A percentile compares a stretch with the other conserved stretches of the same genome.
phyloP scores from a whole-genome alignment of 2,113 vertebrate genomes.

The Atrichornis clamosus region DNA sequence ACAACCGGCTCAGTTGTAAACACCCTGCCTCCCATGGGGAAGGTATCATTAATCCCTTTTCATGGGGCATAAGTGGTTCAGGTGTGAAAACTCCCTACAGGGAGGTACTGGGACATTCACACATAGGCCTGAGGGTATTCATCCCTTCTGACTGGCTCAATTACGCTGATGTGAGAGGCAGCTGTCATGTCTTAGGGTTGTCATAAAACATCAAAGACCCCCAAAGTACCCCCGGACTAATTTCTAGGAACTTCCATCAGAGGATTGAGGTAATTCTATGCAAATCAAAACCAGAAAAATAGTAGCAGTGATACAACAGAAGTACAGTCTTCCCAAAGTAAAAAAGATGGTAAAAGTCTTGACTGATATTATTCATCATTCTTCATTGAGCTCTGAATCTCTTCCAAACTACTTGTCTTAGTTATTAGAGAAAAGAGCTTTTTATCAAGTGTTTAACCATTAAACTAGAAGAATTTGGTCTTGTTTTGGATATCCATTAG shows the following conservation, averaged over 20 bases:
- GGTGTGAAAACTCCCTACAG: neutral
- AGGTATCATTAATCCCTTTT: neutral
- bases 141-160: neutral
- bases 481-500: neutral
- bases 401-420: neutral
- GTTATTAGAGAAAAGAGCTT: neutral
- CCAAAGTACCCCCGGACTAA: neutral
- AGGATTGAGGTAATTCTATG: neutral
- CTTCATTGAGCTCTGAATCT: neutral
- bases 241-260: neutral
- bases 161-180: neutral
- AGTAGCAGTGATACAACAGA: neutral
- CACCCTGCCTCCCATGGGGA: neutral
- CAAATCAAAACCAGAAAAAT: neutral
- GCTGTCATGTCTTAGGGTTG: neutral
- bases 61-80: neutral
- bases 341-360: neutral
- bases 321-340: neutral
- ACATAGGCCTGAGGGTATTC: neutral
- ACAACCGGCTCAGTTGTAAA: neutral
- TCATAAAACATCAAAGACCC: neutral
- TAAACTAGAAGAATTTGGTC: neutral
- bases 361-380: neutral
- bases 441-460: neutral
- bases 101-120: neutral